Evolutionary conservation across 2,113 vertebrate species (phyloP).

Genomic region (Myrmecobius fasciatus): DNA sequence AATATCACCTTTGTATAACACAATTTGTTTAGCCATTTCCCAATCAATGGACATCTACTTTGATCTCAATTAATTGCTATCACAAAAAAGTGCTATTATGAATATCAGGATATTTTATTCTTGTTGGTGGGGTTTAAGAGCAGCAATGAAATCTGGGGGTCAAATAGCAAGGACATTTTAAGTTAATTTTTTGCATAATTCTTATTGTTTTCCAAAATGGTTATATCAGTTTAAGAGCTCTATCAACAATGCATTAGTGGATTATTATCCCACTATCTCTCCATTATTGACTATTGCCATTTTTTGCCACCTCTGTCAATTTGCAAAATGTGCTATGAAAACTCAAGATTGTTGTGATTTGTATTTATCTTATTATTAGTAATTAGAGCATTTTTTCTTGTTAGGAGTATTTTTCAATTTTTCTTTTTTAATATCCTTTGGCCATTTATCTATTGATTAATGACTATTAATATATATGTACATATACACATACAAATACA

Average conservation of each 20-base stretch:
- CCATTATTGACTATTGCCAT: not conserved
- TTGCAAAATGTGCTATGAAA: not conserved
- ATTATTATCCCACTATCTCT: not conserved
- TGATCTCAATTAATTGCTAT: not conserved
- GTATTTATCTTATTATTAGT: not conserved
- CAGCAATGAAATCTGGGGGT: not conserved
- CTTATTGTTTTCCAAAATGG: not conserved
- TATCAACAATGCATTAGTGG: not conserved
- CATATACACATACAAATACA: not conserved
- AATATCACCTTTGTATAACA: no score
- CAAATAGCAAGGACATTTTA: not conserved
- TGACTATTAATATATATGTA: not conserved
- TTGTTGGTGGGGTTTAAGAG: not conserved
- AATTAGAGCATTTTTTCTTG: not conserved
- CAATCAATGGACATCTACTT: not conserved
- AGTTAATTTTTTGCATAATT: not conserved
- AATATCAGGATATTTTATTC: not conserved
- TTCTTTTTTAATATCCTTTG: not conserved
- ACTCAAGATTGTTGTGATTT: not conserved
- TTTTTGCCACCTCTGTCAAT: not conserved
- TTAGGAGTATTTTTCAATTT: not conserved
- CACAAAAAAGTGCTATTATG: not conserved
- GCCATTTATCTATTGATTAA: not conserved
- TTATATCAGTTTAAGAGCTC: not conserved
- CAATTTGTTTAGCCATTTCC: not conserved